Conservation (phyloP, 35 echinoderm and acorn worm species). For the Patiria miniata region DNA sequence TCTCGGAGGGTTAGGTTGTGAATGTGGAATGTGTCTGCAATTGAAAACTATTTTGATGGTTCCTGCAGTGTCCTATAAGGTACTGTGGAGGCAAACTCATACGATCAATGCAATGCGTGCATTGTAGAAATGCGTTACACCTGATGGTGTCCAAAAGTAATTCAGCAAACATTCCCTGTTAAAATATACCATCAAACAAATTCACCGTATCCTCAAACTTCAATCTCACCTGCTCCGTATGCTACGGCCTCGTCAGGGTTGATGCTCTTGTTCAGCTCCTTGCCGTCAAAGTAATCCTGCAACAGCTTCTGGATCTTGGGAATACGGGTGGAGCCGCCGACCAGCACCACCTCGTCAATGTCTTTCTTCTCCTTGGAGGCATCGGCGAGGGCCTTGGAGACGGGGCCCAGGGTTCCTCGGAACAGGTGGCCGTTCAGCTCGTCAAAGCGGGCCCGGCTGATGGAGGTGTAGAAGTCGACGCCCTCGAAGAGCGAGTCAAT, state of each 20-base stretch:
- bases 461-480: conserved; percentile 91
- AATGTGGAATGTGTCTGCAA: too few relatives aligned
- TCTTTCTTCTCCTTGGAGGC: conserved; percentile 57
- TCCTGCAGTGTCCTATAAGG: too few relatives aligned
- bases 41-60: too few relatives aligned
- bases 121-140: too few relatives aligned
- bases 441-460: conserved; percentile 87
- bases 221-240: conserved; percentile 83
- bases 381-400: conserved; percentile 71
- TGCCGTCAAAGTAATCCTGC: conserved; percentile 75
- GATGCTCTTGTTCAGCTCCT: conserved; percentile 92
- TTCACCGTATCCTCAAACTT: too few relatives aligned
- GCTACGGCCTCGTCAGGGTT: conserved; percentile 95
- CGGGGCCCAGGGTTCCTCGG: conserved; percentile 61
- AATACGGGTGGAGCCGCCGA: conserved; percentile 90
- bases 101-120: too few relatives aligned
- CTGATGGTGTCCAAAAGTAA: too few relatives aligned
- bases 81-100: too few relatives aligned
- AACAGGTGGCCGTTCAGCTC: conserved; percentile 74
- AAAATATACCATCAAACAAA: too few relatives aligned
- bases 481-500: conserved; percentile 93
- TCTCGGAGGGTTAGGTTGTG: too few relatives aligned
- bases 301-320: conserved; percentile 90
- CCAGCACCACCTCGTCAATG: conserved; percentile 85
- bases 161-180: too few relatives aligned